Evolutionary conservation across 1,140 invertebrate genomes (phyloP).

Genomic region (Geopemphigus sp.): DNA sequence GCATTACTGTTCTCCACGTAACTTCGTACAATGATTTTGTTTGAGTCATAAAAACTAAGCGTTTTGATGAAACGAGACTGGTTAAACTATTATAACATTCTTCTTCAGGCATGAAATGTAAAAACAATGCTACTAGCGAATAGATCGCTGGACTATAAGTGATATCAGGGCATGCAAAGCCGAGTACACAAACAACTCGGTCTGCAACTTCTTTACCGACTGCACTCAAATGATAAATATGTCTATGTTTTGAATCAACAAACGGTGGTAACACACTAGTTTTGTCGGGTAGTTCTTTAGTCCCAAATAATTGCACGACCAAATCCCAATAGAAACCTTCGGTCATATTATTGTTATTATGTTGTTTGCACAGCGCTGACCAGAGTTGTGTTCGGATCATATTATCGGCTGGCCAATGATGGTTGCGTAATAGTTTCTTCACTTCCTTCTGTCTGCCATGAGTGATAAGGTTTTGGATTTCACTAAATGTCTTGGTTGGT

Average conservation of each 20-base stretch:
- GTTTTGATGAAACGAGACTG: slow-evolving; percentile 79
- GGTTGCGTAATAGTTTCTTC: slow-evolving; percentile 74
- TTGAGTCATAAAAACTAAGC: slow-evolving; percentile 89
- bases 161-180: slow-evolving; percentile 89
- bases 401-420: slow-evolving; percentile 77
- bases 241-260: slow-evolving; percentile 80
- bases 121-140: slow-evolving; percentile 81
- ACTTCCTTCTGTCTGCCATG: slow-evolving; percentile 71
- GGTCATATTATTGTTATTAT: slow-evolving; percentile 73
- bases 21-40: slow-evolving; percentile 90
- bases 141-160: slow-evolving; percentile 89
- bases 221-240: slow-evolving; percentile 79
- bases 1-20: slow-evolving; percentile 87
- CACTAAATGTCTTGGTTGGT: slow-evolving; percentile 71
- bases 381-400: slow-evolving; percentile 76
- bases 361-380: slow-evolving; percentile 78
- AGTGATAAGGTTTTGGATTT: slow-evolving; percentile 70
- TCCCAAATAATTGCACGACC: slow-evolving; percentile 85
- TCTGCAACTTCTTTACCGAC: slow-evolving; percentile 79
- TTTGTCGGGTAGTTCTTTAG: slow-evolving; percentile 80
- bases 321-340: slow-evolving; percentile 87
- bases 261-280: slow-evolving; percentile 84
- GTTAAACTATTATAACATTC: slow-evolving; percentile 90
- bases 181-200: slow-evolving; percentile 81
- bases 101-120: slow-evolving; percentile 92